These are phyloP conservation scores for Protophormia terraenovae DNA, from an alignment of 2,888 invertebrate genomes.

Conservation along the genomic window DNA sequence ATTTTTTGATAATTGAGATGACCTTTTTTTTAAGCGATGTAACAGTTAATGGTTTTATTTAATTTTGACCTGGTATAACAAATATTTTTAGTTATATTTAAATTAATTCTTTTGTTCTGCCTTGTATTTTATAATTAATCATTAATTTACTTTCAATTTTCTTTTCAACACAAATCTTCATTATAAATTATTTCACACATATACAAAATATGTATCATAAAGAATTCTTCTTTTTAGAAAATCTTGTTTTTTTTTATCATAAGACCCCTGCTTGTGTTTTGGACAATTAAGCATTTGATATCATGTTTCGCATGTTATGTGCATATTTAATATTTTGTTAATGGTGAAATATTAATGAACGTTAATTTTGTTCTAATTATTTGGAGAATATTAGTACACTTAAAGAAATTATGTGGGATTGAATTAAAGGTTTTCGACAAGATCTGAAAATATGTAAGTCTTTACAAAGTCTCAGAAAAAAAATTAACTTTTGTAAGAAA, in stretches of 20 bases:
- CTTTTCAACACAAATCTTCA: background rate
- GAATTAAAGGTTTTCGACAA: background rate
- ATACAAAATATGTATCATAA: background rate
- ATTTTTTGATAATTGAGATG: slow-evolving; percentile 18
- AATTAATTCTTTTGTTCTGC: background rate
- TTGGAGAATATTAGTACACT: background rate
- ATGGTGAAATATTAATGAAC: background rate
- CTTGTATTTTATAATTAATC: background rate
- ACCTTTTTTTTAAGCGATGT: background rate
- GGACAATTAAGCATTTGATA: slow-evolving; percentile 2
- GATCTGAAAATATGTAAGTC: no score
- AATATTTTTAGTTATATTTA: background rate
- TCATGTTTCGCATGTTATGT: slow-evolving; percentile 12
- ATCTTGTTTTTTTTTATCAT: background rate
- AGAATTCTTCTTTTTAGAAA: background rate
- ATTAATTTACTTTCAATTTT: slow-evolving; percentile 14
- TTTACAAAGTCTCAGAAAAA: no score
- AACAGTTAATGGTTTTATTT: background rate
- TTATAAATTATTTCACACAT: background rate
- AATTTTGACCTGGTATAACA: no score
- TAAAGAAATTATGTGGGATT: no score
- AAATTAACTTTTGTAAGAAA: no score
- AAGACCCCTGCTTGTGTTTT: background rate
- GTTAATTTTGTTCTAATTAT: slow-evolving; percentile 17
- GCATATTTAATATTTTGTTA: slow-evolving; percentile 2